phyloP scores from a whole-genome alignment of 2,888 invertebrate species.

The Aelia acuminata region DNA sequence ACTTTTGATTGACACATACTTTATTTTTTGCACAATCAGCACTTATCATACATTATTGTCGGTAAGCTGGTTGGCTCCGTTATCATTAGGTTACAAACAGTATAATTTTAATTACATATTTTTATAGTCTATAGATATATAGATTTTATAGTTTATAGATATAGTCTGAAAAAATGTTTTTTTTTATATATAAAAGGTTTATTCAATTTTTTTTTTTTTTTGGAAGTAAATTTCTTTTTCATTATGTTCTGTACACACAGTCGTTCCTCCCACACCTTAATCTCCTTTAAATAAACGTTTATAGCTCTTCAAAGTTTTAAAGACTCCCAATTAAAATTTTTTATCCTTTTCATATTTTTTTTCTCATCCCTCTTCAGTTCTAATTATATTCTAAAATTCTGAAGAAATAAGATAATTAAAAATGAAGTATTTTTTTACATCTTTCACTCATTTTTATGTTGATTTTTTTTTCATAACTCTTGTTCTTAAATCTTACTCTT shows the following conservation, averaged over 20 bases:
- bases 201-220: background rate
- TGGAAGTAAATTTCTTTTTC: background rate
- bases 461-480: background rate
- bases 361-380: background rate
- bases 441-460: background rate
- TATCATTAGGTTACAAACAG: slow-evolving; percentile 78
- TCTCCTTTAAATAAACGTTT: background rate
- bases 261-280: background rate
- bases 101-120: too few species aligned
- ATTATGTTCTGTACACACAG: background rate
- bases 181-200: background rate
- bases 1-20: slow-evolving; percentile 85
- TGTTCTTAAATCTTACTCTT: background rate
- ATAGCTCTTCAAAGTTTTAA: background rate
- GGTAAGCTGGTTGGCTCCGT: slow-evolving; percentile 83
- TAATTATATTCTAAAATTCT: background rate
- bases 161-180: background rate
- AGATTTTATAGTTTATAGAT: too few species aligned
- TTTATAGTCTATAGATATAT: too few species aligned
- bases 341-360: background rate
- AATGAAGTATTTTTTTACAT: background rate
- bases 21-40: slow-evolving; percentile 82
- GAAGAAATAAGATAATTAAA: background rate
- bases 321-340: background rate
- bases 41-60: slow-evolving; percentile 84